Evolutionary conservation across 2,113 vertebrate species (phyloP), one percentile per base, ranked within the genome.

Genomic region (Leptobrachium ailaonicum): DNA sequence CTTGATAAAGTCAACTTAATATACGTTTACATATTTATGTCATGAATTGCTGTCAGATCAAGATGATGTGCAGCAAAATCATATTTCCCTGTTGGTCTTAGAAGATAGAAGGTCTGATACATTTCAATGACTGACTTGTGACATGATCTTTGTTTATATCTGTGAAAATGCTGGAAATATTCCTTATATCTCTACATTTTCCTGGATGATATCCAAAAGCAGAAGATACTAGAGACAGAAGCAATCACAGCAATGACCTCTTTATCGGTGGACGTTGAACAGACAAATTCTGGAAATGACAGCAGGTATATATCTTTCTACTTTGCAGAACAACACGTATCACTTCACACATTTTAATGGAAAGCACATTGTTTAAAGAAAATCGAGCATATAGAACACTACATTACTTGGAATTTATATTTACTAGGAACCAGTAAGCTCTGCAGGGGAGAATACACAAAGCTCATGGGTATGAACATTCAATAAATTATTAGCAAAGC

Each of bases 161-260:
- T 86, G 94, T 93, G 91, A 83, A 93, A 92, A 82, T 94, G 93
- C 87, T 94, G 92, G 93, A 92, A 91, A 87, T 93, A 32, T 32
- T 32, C 20, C 20, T 32, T 32, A 83, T 85, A 89, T 84, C 87
- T 87, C 85, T 84, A 87, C 66, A 88, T 88, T 86, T 86, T 89
- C 83, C 74, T 92, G 89, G 87, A 86, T 79, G 90, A 91, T 68
- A 82, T 87, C 85, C 91, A 91, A 87, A 82, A 92, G 76, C 89
- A 60, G 56, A 77, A 82, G 90, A 92, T 50, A 88, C 76, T 93
- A 76, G 93, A 94, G 83, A 92, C 90, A 41, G 93, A 94, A 84
- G 92, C 92, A 0, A 88, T 90, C 0, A 89, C 88, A 69, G 90
- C 90, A 20, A 88, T 94, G 88, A 92, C 93, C 70, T 94, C 91